phyloP scores from a whole-genome alignment of 2,888 invertebrate genomes.

The Synergus gifuensis region DNA sequence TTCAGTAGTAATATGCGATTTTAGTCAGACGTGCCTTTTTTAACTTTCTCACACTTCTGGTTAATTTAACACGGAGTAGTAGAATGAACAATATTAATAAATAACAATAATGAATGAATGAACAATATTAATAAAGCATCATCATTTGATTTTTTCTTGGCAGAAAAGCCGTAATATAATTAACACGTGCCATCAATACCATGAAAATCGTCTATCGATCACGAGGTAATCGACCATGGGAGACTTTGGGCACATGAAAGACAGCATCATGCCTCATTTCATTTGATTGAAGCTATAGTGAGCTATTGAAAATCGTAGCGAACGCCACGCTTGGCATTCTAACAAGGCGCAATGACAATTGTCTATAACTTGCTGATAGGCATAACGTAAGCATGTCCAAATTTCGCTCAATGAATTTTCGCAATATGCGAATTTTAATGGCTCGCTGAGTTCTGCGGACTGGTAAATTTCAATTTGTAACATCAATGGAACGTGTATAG shows the following conservation, averaged over 20 bases:
- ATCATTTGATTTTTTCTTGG: neutral
- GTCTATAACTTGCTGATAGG: conserved; percentile 37
- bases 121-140: too few species aligned
- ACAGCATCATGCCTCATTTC: conserved; percentile 1
- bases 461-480: conserved; percentile 54
- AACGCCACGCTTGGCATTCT: conserved; percentile 14
- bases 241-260: conserved; percentile 15
- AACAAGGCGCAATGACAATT: conserved; percentile 34
- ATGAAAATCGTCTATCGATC: conserved; percentile 13
- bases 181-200: neutral
- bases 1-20: neutral
- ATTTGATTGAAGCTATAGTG: conserved; percentile 18
- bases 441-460: conserved; percentile 52
- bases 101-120: too few species aligned
- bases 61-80: too few species aligned
- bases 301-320: conserved; percentile 6
- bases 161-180: neutral
- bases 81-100: too few species aligned
- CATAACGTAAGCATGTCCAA: conserved; percentile 3
- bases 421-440: conserved; percentile 56
- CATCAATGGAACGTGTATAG: conserved; percentile 50
- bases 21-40: neutral
- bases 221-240: conserved; percentile 8
- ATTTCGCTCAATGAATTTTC: conserved; percentile 40
- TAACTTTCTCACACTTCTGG: too few species aligned